Evolutionary conservation across 2,113 vertebrate species (phyloP).

Genomic region (Poeciliopsis turrubarensis): DNA sequence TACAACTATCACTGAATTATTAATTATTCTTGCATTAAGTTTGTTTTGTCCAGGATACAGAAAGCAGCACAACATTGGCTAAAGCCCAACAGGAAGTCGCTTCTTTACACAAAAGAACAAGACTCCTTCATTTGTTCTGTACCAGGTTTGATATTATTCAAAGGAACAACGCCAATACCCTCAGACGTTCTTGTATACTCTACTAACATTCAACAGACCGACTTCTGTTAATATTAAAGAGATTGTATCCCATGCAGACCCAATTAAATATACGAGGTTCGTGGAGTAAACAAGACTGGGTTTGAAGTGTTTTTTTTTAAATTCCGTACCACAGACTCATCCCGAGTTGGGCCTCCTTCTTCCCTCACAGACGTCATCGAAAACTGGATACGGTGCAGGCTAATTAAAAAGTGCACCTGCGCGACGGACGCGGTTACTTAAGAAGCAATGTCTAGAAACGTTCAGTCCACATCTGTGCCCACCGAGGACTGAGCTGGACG

Average conservation of each 20-base stretch:
- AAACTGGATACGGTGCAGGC: neutral
- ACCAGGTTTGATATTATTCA: no score
- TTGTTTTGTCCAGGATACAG: no score
- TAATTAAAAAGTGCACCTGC: neutral
- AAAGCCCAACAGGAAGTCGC: no score
- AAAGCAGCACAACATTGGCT: no score
- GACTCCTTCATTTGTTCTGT: no score
- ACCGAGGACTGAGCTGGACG: neutral
- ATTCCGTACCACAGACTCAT: no score
- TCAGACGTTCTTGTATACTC: no score
- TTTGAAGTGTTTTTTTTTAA: neutral
- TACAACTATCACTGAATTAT: neutral
- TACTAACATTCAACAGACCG: neutral
- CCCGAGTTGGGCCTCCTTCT: neutral
- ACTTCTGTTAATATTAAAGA: neutral
- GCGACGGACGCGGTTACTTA: neutral
- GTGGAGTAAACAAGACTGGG: neutral
- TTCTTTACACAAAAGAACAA: no score
- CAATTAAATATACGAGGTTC: neutral
- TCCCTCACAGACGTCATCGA: neutral
- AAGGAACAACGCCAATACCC: no score
- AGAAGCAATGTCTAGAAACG: neutral
- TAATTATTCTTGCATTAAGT: no score
- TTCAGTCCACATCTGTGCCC: neutral
- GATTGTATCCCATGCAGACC: neutral